Conservation (phyloP, 2,888 invertebrate genomes). For the Gari tellinella region DNA sequence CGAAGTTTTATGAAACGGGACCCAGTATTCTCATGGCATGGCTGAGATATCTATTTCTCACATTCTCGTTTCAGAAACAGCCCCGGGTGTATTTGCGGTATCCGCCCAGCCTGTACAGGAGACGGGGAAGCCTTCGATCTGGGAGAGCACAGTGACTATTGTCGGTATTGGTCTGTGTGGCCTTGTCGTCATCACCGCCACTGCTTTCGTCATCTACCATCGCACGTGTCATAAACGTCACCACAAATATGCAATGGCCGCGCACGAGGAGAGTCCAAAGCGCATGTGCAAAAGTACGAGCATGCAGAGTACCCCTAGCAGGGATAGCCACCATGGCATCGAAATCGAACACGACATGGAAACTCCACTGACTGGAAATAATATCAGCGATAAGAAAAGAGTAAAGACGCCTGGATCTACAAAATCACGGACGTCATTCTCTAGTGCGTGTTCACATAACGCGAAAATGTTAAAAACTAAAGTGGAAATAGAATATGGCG, state of each 20-base stretch:
- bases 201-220: slow-evolving; percentile 77
- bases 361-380: slow-evolving; percentile 72
- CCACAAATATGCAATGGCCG: slow-evolving; percentile 77
- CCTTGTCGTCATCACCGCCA: slow-evolving; percentile 72
- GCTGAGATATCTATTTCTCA: too few relatives aligned
- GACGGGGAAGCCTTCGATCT: slow-evolving; percentile 53
- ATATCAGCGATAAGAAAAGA: slow-evolving; percentile 42
- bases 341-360: slow-evolving; percentile 76
- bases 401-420: slow-evolving; percentile 69
- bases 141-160: slow-evolving; percentile 79
- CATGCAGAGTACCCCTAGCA: slow-evolving; percentile 68
- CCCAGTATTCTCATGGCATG: too few relatives aligned
- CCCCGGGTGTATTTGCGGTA: slow-evolving; percentile 13
- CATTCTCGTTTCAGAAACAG: slow-evolving; percentile 31
- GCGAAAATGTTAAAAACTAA: slow-evolving; percentile 65
- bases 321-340: slow-evolving; percentile 66
- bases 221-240: slow-evolving; percentile 67
- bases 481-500: slow-evolving; percentile 63
- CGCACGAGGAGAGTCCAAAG: slow-evolving; percentile 73
- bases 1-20: too few relatives aligned
- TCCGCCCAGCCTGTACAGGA: slow-evolving; percentile 30
- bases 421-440: slow-evolving; percentile 69
- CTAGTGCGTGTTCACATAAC: slow-evolving; percentile 51
- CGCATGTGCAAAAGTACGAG: slow-evolving; percentile 72
- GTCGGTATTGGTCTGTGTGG: slow-evolving; percentile 80